Base-by-base conservation (phyloP, 2,797 vertebrate genomes). In the Sitta carolinensis region DNA sequence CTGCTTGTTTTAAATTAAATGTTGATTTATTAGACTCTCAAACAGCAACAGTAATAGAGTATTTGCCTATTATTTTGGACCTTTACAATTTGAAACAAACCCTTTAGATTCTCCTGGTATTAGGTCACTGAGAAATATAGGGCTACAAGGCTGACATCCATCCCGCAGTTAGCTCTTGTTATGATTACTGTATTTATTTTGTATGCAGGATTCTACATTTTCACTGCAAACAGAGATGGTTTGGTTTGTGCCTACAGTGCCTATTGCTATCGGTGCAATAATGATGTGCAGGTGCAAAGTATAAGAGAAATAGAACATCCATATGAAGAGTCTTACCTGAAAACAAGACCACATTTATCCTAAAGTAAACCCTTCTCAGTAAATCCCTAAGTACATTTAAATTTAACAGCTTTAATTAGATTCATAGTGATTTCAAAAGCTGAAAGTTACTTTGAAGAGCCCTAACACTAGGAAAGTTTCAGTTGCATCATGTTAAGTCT, bases 1-100 rank as follows among this genome's bases (percentile, higher is more conserved):
- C 38, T 84, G 23, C 57, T 85, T 93, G 40, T 32, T 92, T 84
- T 52, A 74, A 74, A 95, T 69, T 16, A 92, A 78, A 84, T 76
- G 63, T 25, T 90, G 55, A 76, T 73, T 75, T 68, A 78, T 76
- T 75, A 58, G 30, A 51, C 30, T 50, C 34, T 47, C n/a, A 62
- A 86, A 90, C 38, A 77, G 70, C 42, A 78, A 61, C 22, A 74
- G 84, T 47, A 50, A 51, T 59, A 75, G 62, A 57, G 50, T 29
- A 80, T 27, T 29, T 38, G 1, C 27, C 36, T 14, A 8, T 66
- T 84, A 36, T 34, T 90, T 69, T 59, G 27, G 19, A 40, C 29
- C 13, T 75, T 43, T 78, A 59, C 30, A 43, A 58, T 58, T 76
- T 86, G 48, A 91, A 89, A 58, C 22, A 62, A 64, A 70, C 22